phyloP scores from a whole-genome alignment of 2,888 invertebrate genomes.

The Penaeus monodon region DNA sequence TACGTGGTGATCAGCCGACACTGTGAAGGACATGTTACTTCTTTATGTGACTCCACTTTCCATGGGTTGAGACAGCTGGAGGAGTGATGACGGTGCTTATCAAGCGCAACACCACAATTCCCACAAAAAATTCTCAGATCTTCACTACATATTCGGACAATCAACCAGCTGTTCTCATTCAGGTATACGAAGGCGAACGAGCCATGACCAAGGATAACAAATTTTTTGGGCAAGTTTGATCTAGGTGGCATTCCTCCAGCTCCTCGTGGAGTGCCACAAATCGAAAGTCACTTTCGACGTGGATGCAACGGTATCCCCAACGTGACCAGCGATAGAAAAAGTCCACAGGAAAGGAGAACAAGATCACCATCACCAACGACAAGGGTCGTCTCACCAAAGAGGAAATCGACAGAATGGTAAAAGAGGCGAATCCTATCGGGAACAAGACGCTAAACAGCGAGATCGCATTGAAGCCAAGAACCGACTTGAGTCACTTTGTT shows the following conservation, averaged over 20 bases:
- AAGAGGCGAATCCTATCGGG: constrained; percentile 93
- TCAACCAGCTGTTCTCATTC: constrained; percentile 92
- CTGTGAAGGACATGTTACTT: constrained; percentile 87
- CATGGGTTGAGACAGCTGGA: constrained; percentile 88
- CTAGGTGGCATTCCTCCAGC: constrained; percentile 73
- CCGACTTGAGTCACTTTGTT: constrained; percentile 71
- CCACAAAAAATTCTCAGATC: constrained; percentile 95
- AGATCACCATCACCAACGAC: constrained; percentile 71
- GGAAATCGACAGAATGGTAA: constrained; percentile 74
- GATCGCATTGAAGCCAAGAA: constrained; percentile 74
- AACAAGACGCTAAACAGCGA: constrained; percentile 74
- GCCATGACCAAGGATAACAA: constrained; percentile 71
- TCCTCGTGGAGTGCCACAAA: constrained; percentile 73
- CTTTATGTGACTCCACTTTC: constrained; percentile 94
- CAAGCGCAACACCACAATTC: constrained; percentile 96
- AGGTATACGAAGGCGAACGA: constrained; percentile 66
- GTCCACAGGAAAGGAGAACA: constrained; percentile 71
- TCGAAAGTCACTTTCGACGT: constrained; percentile 75
- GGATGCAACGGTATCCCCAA: constrained; percentile 75
- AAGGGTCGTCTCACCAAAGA: constrained; percentile 73
- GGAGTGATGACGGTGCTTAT: constrained; percentile 97
- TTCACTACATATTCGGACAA: constrained; percentile 98
- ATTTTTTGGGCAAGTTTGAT: constrained; percentile 74
- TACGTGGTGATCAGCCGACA: constrained; percentile 80
- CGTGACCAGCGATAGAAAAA: constrained; percentile 74